Percentiles rank a stretch among this genome's conserved stretches.
phyloP scores from a whole-genome alignment of 2,797 vertebrate genomes.

The Macrochelys suwanniensis region DNA sequence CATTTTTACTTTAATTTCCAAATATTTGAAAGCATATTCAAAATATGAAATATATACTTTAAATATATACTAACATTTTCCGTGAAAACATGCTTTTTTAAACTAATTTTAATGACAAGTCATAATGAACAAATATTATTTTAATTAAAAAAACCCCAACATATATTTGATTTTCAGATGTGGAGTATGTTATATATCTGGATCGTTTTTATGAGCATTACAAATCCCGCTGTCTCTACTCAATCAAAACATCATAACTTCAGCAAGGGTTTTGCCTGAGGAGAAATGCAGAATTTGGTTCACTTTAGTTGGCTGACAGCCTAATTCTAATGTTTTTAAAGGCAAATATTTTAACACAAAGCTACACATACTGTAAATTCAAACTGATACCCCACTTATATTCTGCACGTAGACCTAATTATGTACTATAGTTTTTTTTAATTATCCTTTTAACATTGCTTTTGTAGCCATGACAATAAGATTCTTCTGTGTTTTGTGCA shows the following conservation, averaged over 20 bases:
- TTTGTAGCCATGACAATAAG: background rate
- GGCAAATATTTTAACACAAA: background rate
- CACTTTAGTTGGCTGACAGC: background rate
- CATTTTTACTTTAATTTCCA: background rate
- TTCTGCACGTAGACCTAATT: background rate
- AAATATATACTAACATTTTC: background rate
- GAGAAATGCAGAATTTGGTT: background rate
- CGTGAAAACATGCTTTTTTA: background rate
- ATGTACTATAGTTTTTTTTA: background rate
- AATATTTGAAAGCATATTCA: constrained; percentile 6
- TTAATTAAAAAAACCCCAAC: background rate
- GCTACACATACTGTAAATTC: background rate
- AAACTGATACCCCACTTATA: background rate
- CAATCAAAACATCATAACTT: background rate
- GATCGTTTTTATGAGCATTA: background rate
- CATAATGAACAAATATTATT: background rate
- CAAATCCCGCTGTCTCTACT: background rate
- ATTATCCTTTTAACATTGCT: background rate
- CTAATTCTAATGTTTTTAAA: background rate
- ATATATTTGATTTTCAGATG: background rate
- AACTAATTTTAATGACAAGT: background rate
- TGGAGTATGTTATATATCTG: background rate
- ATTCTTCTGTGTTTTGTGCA: background rate
- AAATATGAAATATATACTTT: constrained; percentile 6
- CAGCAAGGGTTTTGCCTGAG: background rate